Percentiles rank a stretch among this genome's conserved stretches.
phyloP scores from a whole-genome alignment of 2,888 invertebrate species.

The Rapana venosa region DNA sequence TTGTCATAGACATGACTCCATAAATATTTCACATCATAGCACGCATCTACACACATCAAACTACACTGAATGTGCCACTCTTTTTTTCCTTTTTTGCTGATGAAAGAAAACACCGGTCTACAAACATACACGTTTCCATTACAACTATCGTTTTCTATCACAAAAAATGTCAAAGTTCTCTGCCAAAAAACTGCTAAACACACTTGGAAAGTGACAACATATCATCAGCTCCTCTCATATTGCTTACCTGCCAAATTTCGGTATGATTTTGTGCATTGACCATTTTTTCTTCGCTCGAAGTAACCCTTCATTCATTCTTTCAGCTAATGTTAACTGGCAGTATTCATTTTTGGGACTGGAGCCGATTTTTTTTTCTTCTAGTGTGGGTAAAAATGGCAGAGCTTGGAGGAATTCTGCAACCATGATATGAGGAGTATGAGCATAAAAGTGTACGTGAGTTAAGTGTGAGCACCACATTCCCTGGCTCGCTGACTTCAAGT shows the following conservation, averaged over 20 bases:
- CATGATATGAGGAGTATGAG: background rate
- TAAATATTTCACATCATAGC: background rate
- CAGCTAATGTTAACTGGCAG: background rate
- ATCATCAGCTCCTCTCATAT: background rate
- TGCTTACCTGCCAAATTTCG: background rate
- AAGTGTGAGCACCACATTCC: too few relatives aligned
- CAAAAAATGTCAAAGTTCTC: background rate
- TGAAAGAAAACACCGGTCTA: background rate
- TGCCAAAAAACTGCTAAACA: background rate
- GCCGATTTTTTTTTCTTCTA: background rate
- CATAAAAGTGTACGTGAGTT: background rate
- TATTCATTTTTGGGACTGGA: background rate
- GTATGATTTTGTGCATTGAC: background rate
- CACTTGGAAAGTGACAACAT: conserved; percentile 11
- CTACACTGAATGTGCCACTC: background rate
- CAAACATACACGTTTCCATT: background rate
- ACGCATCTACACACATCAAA: background rate
- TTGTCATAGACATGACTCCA: background rate
- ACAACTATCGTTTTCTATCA: background rate
- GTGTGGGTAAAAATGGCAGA: background rate
- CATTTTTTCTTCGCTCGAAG: background rate
- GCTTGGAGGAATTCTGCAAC: background rate
- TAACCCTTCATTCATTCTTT: background rate
- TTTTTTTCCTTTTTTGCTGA: background rate
- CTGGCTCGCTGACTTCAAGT: too few relatives aligned